A percentile compares a stretch with the other conserved stretches of the same genome.
These are phyloP conservation scores for Cheumatopsyche charites DNA, from an alignment of 1,140 invertebrate genomes.

Conservation along the genomic window DNA sequence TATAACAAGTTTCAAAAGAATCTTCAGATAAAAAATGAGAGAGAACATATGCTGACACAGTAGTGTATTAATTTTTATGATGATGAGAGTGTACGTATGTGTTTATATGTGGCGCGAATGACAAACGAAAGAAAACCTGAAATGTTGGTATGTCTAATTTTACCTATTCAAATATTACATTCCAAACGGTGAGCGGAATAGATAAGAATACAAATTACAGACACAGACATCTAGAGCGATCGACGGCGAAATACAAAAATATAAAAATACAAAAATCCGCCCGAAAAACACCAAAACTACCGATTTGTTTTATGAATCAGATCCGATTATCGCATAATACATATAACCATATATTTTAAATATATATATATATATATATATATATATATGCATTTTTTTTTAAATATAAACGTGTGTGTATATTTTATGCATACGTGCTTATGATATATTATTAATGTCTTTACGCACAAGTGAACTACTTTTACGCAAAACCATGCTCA, in stretches of 20 bases:
- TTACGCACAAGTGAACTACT: constrained; percentile 8
- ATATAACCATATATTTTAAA: background rate
- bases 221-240: constrained; percentile 37
- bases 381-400: background rate
- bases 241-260: constrained; percentile 43
- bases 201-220: constrained; percentile 34
- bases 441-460: constrained; percentile 2
- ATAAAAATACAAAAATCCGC: constrained; percentile 44
- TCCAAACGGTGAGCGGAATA: constrained; percentile 32
- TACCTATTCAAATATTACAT: constrained; percentile 20
- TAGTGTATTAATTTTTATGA: background rate
- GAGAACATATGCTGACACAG: no score
- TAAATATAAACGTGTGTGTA: constrained; percentile 1
- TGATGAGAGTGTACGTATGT: background rate
- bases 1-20: no score
- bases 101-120: background rate
- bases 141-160: constrained; percentile 25
- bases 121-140: background rate
- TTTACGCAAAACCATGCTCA: constrained; percentile 13
- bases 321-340: constrained; percentile 32
- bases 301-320: constrained; percentile 32
- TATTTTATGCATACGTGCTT: constrained; percentile 13
- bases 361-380: background rate
- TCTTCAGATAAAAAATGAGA: no score
- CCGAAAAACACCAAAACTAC: constrained; percentile 39